A percentile compares a stretch with the other conserved stretches of the same genome.
Conservation (phyloP, 2,888 invertebrate genomes). For the Heliconius charithonia region DNA sequence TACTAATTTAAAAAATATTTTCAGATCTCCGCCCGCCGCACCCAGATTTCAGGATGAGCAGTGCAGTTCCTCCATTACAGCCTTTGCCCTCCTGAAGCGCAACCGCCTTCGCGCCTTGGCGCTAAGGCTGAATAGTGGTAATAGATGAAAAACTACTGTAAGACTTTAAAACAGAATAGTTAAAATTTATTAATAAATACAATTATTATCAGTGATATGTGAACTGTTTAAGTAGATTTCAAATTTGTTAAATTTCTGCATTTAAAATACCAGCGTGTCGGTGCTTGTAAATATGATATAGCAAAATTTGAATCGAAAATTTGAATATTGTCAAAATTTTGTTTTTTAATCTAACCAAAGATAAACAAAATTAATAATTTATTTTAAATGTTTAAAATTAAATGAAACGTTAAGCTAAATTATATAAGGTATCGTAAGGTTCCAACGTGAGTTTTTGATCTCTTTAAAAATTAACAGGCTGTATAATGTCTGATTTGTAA, state of each 20-base stretch:
- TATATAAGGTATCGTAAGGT: slow-evolving; percentile 22
- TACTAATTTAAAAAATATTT: not conserved
- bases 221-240: not conserved
- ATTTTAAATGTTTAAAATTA: slow-evolving; percentile 19
- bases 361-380: slow-evolving; percentile 25
- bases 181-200: not conserved
- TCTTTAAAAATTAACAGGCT: slow-evolving; percentile 38
- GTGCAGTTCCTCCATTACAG: slow-evolving; percentile 70
- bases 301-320: not conserved
- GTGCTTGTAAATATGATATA: slow-evolving; percentile 3
- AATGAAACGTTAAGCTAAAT: slow-evolving; percentile 20
- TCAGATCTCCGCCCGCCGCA: slow-evolving; percentile 70
- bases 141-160: not conserved
- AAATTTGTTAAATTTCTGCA: not conserved
- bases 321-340: not conserved
- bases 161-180: slow-evolving; percentile 1
- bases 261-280: not conserved
- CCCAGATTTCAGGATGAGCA: slow-evolving; percentile 70
- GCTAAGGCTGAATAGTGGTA: slow-evolving; percentile 63
- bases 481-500: slow-evolving; percentile 23
- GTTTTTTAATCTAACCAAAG: slow-evolving; percentile 23
- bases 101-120: slow-evolving; percentile 81
- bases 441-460: slow-evolving; percentile 47
- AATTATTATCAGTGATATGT: not conserved
- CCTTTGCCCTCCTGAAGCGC: slow-evolving; percentile 78